These are phyloP conservation scores for Aromia moschata DNA, from an alignment of 2,888 invertebrate species.

Conservation along the genomic window DNA sequence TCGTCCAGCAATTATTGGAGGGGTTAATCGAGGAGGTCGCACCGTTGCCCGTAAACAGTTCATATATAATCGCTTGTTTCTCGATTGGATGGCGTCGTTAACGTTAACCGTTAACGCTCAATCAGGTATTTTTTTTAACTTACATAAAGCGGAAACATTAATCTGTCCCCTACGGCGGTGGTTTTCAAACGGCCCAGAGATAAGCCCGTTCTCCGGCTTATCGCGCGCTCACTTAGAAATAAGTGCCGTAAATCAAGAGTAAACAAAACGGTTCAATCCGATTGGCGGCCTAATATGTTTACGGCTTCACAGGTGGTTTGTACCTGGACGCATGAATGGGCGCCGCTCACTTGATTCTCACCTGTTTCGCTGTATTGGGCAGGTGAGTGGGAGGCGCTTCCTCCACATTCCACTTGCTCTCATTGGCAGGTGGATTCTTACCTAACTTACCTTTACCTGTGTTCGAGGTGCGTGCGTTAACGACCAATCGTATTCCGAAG, in stretches of 20 bases:
- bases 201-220: not conserved
- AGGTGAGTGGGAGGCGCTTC: constrained; percentile 42
- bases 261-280: constrained; percentile 2
- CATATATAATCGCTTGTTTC: constrained; percentile 3
- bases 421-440: constrained; percentile 39
- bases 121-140: constrained; percentile 39
- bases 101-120: constrained; percentile 34
- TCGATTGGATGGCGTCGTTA: constrained; percentile 35
- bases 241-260: not conserved
- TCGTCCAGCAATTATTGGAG: constrained; percentile 17
- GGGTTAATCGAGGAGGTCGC: constrained; percentile 19
- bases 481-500: too few relatives aligned
- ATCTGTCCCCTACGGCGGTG: not conserved
- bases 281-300: constrained; percentile 8
- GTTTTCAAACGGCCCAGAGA: constrained; percentile 3
- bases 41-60: constrained; percentile 28
- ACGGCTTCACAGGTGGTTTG: constrained; percentile 38
- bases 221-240: constrained; percentile 6
- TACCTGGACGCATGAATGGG: constrained; percentile 34
- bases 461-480: not conserved
- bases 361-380: constrained; percentile 43
- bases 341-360: constrained; percentile 29
- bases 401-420: constrained; percentile 29
- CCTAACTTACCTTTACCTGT: not conserved
- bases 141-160: constrained; percentile 10